Evolutionary conservation across 2,888 invertebrate genomes (phyloP).

Genomic region (Limenitis camilla): DNA sequence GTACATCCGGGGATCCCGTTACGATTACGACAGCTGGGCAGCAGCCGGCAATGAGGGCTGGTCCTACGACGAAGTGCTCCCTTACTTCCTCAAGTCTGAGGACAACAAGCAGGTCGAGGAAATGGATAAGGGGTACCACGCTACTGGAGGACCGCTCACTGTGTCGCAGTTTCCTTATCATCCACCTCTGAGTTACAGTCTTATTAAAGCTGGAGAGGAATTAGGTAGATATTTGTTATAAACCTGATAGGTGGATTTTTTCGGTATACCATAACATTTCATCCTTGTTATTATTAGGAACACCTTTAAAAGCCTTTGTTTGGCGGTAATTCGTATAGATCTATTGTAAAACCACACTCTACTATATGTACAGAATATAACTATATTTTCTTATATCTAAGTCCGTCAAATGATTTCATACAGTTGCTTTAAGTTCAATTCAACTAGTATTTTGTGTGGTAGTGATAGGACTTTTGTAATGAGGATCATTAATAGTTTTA

Average conservation of each 20-base stretch:
- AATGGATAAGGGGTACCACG: slow-evolving; percentile 86
- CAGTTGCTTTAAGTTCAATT: no score
- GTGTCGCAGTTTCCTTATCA: slow-evolving; percentile 90
- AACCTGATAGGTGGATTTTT: no score
- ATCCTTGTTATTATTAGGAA: neutral
- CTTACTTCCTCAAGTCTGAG: slow-evolving; percentile 91
- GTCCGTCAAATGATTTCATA: no score
- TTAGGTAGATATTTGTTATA: slow-evolving; percentile 67
- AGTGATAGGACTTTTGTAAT: no score
- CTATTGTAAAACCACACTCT: no score
- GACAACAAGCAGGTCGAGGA: slow-evolving; percentile 81
- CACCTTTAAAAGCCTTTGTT: no score
- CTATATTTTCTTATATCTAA: no score
- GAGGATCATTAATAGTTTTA: no score
- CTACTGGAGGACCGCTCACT: slow-evolving; percentile 83
- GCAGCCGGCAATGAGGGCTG: slow-evolving; percentile 89
- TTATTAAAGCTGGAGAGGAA: slow-evolving; percentile 85
- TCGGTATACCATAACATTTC: no score
- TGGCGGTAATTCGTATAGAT: no score
- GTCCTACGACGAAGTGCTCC: slow-evolving; percentile 91
- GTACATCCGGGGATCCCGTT: slow-evolving; percentile 91
- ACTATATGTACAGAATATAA: no score
- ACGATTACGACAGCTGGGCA: slow-evolving; percentile 93
- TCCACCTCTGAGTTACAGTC: slow-evolving; percentile 85
- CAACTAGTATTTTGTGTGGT: no score